Evolutionary conservation across 2,888 invertebrate species (phyloP).

Genomic region (Zootermopsis nevadensis): DNA sequence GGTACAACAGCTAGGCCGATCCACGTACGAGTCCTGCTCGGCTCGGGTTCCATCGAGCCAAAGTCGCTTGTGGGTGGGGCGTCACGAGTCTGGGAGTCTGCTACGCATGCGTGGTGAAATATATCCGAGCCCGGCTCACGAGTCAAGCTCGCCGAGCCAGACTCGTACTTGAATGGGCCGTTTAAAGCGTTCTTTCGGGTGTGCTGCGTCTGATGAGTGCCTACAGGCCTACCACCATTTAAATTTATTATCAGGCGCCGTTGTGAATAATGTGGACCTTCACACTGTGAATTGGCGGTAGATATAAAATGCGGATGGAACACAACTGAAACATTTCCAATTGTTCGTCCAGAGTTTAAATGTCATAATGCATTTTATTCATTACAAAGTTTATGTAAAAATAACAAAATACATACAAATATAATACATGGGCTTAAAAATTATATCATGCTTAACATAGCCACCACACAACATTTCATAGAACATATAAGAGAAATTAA

Average conservation of each 20-base stretch:
- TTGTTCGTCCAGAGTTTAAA: neutral
- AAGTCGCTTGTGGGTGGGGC: too few species aligned
- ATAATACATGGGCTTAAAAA: conserved; percentile 13
- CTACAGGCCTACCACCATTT: neutral
- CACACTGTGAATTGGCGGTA: neutral
- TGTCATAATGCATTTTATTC: neutral
- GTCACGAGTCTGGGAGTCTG: too few species aligned
- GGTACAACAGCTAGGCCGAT: too few species aligned
- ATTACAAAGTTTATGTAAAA: neutral
- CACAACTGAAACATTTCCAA: neutral
- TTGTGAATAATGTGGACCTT: neutral
- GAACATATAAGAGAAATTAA: conserved; percentile 32
- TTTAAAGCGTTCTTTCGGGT: too few species aligned
- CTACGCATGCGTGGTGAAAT: too few species aligned
- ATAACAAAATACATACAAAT: conserved; percentile 19
- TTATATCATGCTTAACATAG: neutral
- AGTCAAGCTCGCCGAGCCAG: too few species aligned
- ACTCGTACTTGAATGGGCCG: too few species aligned
- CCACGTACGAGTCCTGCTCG: too few species aligned
- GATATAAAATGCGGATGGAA: neutral
- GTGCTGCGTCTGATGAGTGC: neutral
- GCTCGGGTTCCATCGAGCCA: too few species aligned
- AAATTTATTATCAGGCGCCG: neutral
- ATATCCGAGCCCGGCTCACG: too few species aligned
- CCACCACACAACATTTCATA: conserved; percentile 10